Base-by-base conservation (phyloP, 2,797 vertebrate species). In the Platyrinchus mystaceus region DNA sequence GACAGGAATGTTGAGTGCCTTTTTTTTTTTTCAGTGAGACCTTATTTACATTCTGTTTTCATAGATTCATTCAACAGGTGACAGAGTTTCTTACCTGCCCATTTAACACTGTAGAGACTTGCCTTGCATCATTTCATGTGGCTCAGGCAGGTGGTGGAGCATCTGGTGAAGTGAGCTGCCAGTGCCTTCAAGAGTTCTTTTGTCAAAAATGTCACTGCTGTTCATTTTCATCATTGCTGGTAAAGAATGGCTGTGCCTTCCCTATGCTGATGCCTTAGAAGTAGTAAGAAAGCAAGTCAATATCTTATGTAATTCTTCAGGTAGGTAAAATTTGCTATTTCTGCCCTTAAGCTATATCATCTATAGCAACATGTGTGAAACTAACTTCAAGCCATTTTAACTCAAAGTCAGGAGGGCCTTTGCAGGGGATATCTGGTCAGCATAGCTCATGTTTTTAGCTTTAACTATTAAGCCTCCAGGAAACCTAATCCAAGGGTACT, bases 401-500 rank as follows among this genome's bases (percentile, higher is more conserved):
- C 56, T 28, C 60, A 4, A 49, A 76, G 41, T 67, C 60, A 26
- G 37, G 62, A 71, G 46, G 13, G 14, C 32, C 53, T 81, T 89
- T 7, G 1, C 63, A 67, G 62, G 34, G 41, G 43, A 26, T 87
- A 22, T 39, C 46, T 63, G 52, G 27, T 77, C 64, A 89, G 27
- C 27, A 34, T 41, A 68, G 81, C 64, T 94, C n/a, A 21, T 76
- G 44, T 52, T 89, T 94, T 93, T 89, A 59, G 44, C 84, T 91
- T 95, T 85, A 86, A 73, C 74, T 70, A 12, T 64, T 28, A 10
- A 87, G 46, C 64, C 39, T 82, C 22, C 18, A 32, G 67, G 94
- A 90, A 94, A 94, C 67, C 46, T 87, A 90, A 93, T 87, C 94
- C 50, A 44, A 66, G 14, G n/a, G 23, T 95, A 34, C 73, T 93